These are phyloP conservation scores for Scrobipalpa costella DNA, from an alignment of 2,888 invertebrate genomes.

Conservation along the genomic window DNA sequence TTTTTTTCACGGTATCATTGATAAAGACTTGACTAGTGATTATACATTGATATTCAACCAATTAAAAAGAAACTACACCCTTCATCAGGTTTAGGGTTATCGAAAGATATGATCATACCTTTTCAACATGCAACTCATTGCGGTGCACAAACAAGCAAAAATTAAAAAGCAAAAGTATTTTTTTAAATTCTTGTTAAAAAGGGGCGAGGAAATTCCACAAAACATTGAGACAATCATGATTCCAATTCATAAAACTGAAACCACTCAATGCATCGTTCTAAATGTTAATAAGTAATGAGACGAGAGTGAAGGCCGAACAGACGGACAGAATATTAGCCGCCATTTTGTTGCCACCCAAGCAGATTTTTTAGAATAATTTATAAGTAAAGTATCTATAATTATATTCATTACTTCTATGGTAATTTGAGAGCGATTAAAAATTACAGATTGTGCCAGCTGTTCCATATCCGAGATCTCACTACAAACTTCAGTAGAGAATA, in stretches of 20 bases:
- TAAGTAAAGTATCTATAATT: too few relatives aligned
- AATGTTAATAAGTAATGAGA: neutral
- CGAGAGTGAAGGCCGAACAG: constrained; percentile 1
- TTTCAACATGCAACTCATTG: too few relatives aligned
- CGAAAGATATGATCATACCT: too few relatives aligned
- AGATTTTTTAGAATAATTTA: neutral
- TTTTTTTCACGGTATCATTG: too few relatives aligned
- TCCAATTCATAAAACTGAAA: neutral
- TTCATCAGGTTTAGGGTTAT: too few relatives aligned
- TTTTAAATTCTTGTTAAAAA: neutral
- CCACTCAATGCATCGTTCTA: neutral
- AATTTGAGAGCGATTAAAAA: neutral
- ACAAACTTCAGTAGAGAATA: too few relatives aligned
- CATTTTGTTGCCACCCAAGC: neutral
- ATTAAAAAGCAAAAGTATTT: neutral
- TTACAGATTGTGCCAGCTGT: too few relatives aligned
- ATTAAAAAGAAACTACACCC: too few relatives aligned
- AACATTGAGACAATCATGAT: neutral
- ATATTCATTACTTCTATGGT: neutral
- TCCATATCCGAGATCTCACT: too few relatives aligned
- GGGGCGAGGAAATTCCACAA: neutral
- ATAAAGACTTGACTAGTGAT: too few relatives aligned
- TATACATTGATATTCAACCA: too few relatives aligned
- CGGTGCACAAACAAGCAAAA: neutral
- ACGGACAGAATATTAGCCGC: neutral